Percentiles rank a stretch among this genome's conserved stretches.
phyloP scores from a whole-genome alignment of 2,888 invertebrate species.

The Sphaerophoria rueppellii region DNA sequence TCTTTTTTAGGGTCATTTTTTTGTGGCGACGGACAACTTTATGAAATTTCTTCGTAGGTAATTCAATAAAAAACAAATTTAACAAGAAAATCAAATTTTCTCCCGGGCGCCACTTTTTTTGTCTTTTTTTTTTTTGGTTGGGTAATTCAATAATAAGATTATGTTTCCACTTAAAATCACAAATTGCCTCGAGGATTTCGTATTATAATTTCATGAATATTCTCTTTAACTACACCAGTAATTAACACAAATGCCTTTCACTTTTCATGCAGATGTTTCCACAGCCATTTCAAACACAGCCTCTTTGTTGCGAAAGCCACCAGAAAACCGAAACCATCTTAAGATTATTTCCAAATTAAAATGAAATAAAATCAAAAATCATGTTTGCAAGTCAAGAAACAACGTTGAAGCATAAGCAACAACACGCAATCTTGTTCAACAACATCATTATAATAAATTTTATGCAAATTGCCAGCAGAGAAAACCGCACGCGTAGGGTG shows the following conservation, averaged over 20 bases:
- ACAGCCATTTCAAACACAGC: neutral
- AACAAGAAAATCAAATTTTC: neutral
- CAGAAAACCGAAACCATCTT: neutral
- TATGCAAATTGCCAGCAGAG: constrained; percentile 15
- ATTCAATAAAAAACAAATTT: neutral
- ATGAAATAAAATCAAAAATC: constrained; percentile 28
- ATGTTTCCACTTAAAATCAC: no score
- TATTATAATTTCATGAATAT: no score
- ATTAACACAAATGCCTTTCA: neutral
- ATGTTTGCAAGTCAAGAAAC: neutral
- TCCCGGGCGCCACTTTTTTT: neutral
- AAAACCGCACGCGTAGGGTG: neutral
- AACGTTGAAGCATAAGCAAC: neutral
- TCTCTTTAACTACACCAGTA: no score
- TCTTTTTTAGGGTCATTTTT: neutral
- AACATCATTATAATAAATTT: constrained; percentile 28
- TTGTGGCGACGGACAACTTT: neutral
- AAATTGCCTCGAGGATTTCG: no score
- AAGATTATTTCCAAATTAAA: constrained; percentile 14
- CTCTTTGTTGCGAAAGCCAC: neutral
- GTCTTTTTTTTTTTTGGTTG: neutral
- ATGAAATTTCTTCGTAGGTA: no score
- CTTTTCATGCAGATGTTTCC: neutral
- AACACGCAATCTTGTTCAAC: neutral
- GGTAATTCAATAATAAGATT: no score